A percentile compares a stretch with the other conserved stretches of the same genome.
phyloP scores from a whole-genome alignment of 1,140 invertebrate genomes.

The Orius insidiosus region DNA sequence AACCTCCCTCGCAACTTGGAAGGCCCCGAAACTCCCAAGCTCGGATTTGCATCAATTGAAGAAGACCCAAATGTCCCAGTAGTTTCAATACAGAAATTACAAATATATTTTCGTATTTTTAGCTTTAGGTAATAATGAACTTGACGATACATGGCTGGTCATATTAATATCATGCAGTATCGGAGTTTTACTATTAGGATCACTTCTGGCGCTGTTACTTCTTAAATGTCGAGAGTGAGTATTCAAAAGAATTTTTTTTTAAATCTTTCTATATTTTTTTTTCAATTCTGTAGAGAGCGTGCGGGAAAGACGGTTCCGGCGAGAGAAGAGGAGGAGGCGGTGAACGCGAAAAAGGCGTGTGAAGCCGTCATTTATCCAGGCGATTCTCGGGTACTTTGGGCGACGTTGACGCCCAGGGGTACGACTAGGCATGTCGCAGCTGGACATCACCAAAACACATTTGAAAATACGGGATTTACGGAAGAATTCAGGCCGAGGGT shows the following conservation, averaged over 20 bases:
- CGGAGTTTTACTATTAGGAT: constrained; percentile 55
- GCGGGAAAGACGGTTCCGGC: constrained; percentile 19
- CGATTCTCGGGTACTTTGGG: constrained; percentile 60
- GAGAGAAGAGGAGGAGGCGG: constrained; percentile 4
- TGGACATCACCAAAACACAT: constrained; percentile 7
- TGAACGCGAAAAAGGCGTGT: constrained; percentile 17
- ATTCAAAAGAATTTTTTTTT: background rate
- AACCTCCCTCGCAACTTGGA: too few relatives aligned
- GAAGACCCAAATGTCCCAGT: too few relatives aligned
- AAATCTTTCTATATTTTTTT: background rate
- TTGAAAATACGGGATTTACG: constrained; percentile 49
- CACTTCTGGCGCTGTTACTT: constrained; percentile 54
- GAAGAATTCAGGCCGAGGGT: constrained; percentile 44
- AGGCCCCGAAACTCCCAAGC: too few relatives aligned
- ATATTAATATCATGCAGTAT: constrained; percentile 60
- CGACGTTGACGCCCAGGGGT: constrained; percentile 60
- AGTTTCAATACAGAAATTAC: too few relatives aligned
- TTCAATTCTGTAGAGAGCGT: constrained; percentile 2
- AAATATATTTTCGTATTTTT: background rate
- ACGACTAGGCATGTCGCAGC: constrained; percentile 25
- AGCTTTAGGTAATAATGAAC: constrained; percentile 3
- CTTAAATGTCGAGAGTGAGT: constrained; percentile 45
- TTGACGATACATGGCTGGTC: constrained; percentile 61
- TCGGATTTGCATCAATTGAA: too few relatives aligned
- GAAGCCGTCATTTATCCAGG: constrained; percentile 35